Evolutionary conservation across 2,888 invertebrate species (phyloP).

Genomic region (Disparrhopalites patrizii): DNA sequence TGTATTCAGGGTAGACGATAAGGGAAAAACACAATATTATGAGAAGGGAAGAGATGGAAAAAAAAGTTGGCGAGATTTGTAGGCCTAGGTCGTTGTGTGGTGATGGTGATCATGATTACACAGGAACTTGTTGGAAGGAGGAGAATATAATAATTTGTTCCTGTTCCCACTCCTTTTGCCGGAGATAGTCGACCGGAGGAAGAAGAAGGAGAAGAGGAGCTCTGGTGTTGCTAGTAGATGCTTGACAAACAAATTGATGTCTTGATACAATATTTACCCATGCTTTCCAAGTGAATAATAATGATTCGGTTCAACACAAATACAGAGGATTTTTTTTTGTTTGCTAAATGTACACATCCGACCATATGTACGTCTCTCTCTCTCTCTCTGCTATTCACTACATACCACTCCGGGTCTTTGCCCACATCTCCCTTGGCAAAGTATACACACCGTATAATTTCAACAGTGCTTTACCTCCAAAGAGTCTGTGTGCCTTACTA

Average conservation of each 20-base stretch:
- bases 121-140: too few species aligned
- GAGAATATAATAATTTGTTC: too few species aligned
- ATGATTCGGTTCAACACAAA: conserved; percentile 35
- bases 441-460: not conserved
- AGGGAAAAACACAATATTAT: not conserved
- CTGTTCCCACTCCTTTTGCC: conserved; percentile 27
- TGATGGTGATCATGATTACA: too few species aligned
- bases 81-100: conserved; percentile 25
- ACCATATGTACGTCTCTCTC: not conserved
- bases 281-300: conserved; percentile 36
- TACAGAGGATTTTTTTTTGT: conserved; percentile 25
- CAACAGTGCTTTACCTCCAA: too few species aligned
- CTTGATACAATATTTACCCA: conserved; percentile 35
- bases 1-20: not conserved
- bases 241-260: conserved; percentile 36
- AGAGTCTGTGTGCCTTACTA: too few species aligned
- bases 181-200: too few species aligned
- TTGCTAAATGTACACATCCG: conserved; percentile 21
- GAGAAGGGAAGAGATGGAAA: not conserved
- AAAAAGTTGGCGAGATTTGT: conserved; percentile 14
- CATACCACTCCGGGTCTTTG: not conserved
- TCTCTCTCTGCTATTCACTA: conserved; percentile 1
- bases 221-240: too few species aligned
- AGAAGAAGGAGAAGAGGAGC: too few species aligned
- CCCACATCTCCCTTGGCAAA: not conserved